Evolutionary conservation across 2,113 vertebrate genomes (phyloP), one percentile per base, ranked within the genome.

Genomic region (Etheostoma spectabile): DNA sequence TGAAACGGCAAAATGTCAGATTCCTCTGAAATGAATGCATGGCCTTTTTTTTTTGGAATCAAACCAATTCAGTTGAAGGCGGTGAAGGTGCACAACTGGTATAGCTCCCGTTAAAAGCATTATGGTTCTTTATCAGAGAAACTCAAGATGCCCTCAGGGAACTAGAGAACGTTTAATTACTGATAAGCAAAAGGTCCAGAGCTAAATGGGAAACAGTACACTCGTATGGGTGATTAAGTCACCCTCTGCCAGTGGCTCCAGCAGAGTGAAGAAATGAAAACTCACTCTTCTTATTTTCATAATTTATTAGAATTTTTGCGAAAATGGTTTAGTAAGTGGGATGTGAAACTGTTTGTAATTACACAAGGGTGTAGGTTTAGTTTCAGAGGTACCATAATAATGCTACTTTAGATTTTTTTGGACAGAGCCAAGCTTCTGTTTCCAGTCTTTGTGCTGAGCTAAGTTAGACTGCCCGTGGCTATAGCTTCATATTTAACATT

Each of bases 81-180:
- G 11, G 42, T 1, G 13, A 52, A 69, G 79, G 70, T 48, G 64
- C 22, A n/a, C 33, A 22, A 24, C 45, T n/a, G 59, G 35, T 45
- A 56, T 0, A 15, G 78, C 38, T 71, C 5, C 72, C 60, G 62
- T 83, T 64, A 69, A 68, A 83, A 59, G 65, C 66, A 10, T 69
- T 38, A 46, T 19, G 79, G 64, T 71, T 74, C 67, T 74, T 91
- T 90, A 93, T 92, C 86, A 74, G 84, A 66, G 91, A 74, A 91
- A 93, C 72, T 69, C 8, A 45, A 89, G 86, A 92, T 46, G 65
- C 76, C 92, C 83, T 13, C 10, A 0, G 83, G 85, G 89, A 75
- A 79, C 45, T 2, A 11, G 30, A 77, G 72, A 75, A 86, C 53
- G 51, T 88, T 92, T 94, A 90, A 93, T 93, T 91, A 91, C 90